Base-by-base conservation (phyloP, 2,888 invertebrate species). In the Eucera pruinosa region DNA sequence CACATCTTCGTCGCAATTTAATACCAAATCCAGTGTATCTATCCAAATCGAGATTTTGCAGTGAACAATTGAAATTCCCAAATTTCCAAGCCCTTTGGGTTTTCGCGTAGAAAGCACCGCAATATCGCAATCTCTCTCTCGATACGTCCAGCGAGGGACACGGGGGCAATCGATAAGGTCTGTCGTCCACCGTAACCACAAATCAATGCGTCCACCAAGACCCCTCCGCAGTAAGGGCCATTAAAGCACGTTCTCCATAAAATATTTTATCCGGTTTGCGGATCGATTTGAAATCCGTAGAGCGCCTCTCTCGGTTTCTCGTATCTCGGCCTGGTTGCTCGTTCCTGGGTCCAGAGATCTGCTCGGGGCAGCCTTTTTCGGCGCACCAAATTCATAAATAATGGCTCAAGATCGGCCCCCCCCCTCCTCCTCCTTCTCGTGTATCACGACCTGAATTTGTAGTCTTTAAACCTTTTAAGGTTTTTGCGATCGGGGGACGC, bases 301-400 rank as follows among this genome's bases (percentile, higher is more conserved):
- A 78, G 79, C 60, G 81, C 69, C 58, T 62, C 52, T 45, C 60
- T 11, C 50, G 43, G 47, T 45, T 36, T 55, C 41, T 43, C 74
- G 69, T 70, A 69, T 80, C 64, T 54, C 27, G 39, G 25, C 13
- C 25, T 11, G 15, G 45, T 36, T 50, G 58, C 41, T 13, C 50
- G 77, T 76, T 65, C 52, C 30, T 50, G 57, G 47, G 30, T 30
- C 60, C 18, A n/a, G 48, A 52, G 66, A 66, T 68, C 66, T 39
- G 55, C 72, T 47, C 45, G 27, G 72, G 75, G 45, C 77, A 57
- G 81, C 87, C 89, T 90, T 90, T 87, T 88, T 87, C 85, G 87
- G 85, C 77, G 85, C 81, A 86, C 85, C 86, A 90, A 91, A 90
- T 91, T 90, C 91, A 90, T 91, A 91, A 91, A 91, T 91, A 90